These are phyloP conservation scores for Amphibalanus amphitrite DNA, from an alignment of 1,140 invertebrate genomes.

Conservation along the genomic window DNA sequence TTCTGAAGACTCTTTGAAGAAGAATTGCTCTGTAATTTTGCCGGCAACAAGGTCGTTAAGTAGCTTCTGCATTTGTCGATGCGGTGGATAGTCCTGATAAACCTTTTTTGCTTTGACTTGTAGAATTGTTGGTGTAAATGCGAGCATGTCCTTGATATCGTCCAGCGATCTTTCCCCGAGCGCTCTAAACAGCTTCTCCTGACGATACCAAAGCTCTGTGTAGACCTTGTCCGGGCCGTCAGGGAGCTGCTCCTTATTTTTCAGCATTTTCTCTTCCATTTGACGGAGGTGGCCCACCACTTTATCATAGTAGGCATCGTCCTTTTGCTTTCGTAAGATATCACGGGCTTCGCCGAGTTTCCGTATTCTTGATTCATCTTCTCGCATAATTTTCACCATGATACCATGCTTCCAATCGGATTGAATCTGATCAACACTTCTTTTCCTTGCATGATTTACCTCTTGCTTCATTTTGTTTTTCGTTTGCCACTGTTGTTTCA, in stretches of 20 bases:
- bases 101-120: not conserved
- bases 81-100: not conserved
- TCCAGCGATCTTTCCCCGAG: not conserved
- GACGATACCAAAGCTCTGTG: not conserved
- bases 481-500: not conserved
- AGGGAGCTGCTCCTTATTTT: not conserved
- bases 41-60: not conserved
- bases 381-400: not conserved
- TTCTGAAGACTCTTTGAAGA: not conserved
- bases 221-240: not conserved
- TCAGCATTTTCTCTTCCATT: not conserved
- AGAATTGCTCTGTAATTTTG: not conserved
- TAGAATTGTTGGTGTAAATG: not conserved
- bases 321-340: not conserved
- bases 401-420: not conserved
- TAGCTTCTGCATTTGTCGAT: not conserved
- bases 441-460: not conserved
- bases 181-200: not conserved
- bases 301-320: not conserved
- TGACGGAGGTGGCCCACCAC: not conserved
- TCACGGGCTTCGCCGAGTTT: not conserved
- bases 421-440: not conserved
- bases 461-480: not conserved
- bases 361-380: not conserved
- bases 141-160: not conserved